Base-by-base conservation (phyloP, 2,888 invertebrate species). In the Pseudanteris insignis region DNA sequence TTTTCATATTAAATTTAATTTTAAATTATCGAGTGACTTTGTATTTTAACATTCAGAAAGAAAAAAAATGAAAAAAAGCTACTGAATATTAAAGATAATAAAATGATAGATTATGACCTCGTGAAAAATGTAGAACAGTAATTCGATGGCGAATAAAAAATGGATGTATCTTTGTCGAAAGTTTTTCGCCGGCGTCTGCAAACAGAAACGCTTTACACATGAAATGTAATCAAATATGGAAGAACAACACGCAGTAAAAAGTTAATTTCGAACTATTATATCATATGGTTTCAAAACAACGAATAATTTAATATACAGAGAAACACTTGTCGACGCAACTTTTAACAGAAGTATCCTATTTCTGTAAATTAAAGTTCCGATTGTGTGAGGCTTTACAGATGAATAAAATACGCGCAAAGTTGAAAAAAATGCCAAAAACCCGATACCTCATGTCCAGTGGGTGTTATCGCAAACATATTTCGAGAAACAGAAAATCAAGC, bases 211-310 rank as follows among this genome's bases (percentile, higher is more conserved):
- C 29, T 54, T 62, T 50, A 36, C 50, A 32, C n/a, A 55, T 18
- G 25, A 43, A 47, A 36, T 33, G 37, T 36, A 51, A 57, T 51
- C 44, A 51, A 62, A 57, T 53, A 43, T 43, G 47, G 47, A 55
- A 47, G 55, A 62, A 61, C 30, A 40, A 40, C 33, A n/a, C n/a
- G n/a, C n/a, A 14, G 37, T 55, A 53, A 57, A 57, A 57, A 53
- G 46, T 51, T 57, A 28, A 57, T 47, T 62, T 57, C 51, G 30
- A 50, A 61, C 54, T 61, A 50, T 50, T 48, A 41, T 14, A 41
- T 51, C 41, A 30, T 55, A 62, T 36, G 61, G 61, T 46, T 62
- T 51, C 61, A 55, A 55, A 55, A 55, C 54, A 53, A 51, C 28
- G 38, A 40, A 50, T 51, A 62, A 62, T 51, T 55, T 37, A 50